Evolutionary conservation across 2,888 invertebrate genomes (phyloP).

Genomic region (Meganola albula): DNA sequence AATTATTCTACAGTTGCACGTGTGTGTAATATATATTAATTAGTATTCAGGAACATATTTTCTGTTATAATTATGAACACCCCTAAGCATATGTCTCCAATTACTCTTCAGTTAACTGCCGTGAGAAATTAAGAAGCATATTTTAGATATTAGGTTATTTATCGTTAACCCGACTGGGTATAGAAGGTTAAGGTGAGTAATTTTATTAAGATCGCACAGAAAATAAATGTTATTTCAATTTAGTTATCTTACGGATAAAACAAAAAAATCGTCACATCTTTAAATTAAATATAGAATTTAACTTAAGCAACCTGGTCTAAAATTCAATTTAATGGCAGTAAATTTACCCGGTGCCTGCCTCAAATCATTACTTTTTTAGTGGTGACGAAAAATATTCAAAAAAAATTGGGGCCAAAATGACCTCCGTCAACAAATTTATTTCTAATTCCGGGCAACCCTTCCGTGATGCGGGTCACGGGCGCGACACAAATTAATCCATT

Average conservation of each 20-base stretch:
- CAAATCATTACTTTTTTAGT: conserved; percentile 19
- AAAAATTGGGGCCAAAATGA: conserved; percentile 24
- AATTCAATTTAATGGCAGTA: no score
- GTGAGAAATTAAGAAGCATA: conserved; percentile 39
- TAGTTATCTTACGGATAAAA: no score
- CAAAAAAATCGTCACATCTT: no score
- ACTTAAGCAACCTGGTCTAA: no score
- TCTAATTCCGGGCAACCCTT: conserved; percentile 33
- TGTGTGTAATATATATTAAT: conserved; percentile 49
- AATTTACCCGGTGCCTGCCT: conserved; percentile 16
- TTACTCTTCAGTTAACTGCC: conserved; percentile 48
- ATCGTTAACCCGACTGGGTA: no score
- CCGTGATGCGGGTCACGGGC: conserved; percentile 40
- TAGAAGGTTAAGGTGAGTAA: no score
- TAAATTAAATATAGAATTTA: no score
- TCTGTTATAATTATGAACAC: conserved; percentile 51
- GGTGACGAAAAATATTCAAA: conserved; percentile 10
- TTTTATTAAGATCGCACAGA: no score
- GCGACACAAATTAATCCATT: conserved; percentile 55
- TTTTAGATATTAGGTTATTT: no score
- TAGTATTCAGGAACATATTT: conserved; percentile 51
- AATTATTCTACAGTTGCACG: conserved; percentile 42
- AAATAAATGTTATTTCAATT: no score
- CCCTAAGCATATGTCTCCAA: conserved; percentile 50
- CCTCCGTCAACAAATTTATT: conserved; percentile 39